Conservation (phyloP, 2,888 invertebrate genomes). For the Plebejus anna region DNA sequence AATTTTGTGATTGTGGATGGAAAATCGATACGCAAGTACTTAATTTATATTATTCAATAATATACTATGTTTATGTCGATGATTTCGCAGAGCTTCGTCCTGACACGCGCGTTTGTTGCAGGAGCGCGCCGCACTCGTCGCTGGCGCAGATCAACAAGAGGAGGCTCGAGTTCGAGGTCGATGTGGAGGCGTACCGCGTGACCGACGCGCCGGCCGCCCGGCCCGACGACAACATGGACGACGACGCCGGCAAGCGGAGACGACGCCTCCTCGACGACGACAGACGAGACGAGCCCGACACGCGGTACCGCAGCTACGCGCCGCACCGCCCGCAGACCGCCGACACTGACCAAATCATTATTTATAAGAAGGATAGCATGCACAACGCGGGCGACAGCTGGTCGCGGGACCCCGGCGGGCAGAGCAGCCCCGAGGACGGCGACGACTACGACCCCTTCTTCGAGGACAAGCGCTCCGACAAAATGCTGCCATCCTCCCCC, state of each 20-base stretch:
- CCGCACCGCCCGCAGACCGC: conserved; percentile 62
- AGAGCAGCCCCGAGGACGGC: conserved; percentile 85
- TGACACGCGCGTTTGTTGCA: conserved; percentile 47
- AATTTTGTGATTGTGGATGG: conserved; percentile 79
- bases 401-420: conserved; percentile 83
- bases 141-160: conserved; percentile 85
- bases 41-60: conserved; percentile 50
- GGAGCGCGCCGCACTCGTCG: conserved; percentile 77
- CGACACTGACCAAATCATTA: conserved; percentile 90
- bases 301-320: conserved; percentile 50
- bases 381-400: conserved; percentile 92
- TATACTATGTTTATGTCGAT: conserved; percentile 30
- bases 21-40: conserved; percentile 79
- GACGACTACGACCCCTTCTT: conserved; percentile 91
- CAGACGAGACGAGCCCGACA: conserved; percentile 53
- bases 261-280: conserved; percentile 74
- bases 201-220: conserved; percentile 61
- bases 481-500: conserved; percentile 83
- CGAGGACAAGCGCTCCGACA: conserved; percentile 87
- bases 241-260: conserved; percentile 63
- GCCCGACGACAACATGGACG: conserved; percentile 53
- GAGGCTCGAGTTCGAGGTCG: conserved; percentile 82
- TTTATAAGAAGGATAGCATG: conserved; percentile 93
- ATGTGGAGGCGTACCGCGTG: conserved; percentile 69
- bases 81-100: conserved; percentile 10